Percentiles rank a stretch among this genome's conserved stretches.
phyloP scores from a whole-genome alignment of 2,888 invertebrate genomes.

The Pammene aurita region DNA sequence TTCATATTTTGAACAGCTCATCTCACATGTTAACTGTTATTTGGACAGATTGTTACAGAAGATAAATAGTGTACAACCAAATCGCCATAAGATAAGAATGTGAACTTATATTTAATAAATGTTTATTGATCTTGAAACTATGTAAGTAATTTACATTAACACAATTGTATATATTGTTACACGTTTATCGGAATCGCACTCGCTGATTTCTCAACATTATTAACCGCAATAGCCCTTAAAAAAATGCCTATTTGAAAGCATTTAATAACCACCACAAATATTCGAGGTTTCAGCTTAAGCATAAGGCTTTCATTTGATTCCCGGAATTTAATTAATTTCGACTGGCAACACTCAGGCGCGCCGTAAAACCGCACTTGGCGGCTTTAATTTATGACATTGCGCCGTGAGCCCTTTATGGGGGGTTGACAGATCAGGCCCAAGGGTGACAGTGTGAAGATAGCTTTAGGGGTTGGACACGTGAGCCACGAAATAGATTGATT shows the following conservation, averaged over 20 bases:
- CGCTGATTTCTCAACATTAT: too few species aligned
- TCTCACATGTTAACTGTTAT: too few species aligned
- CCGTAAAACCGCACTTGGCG: conserved; percentile 31
- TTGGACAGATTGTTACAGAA: too few species aligned
- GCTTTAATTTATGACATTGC: conserved; percentile 34
- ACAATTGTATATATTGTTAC: too few species aligned
- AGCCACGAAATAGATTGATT: not conserved
- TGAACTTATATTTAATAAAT: too few species aligned
- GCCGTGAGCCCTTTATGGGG: conserved; percentile 19
- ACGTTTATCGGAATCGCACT: too few species aligned
- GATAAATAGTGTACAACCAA: too few species aligned
- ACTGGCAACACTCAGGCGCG: conserved; percentile 16
- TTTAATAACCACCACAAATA: not conserved
- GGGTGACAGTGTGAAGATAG: conserved; percentile 13
- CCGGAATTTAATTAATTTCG: conserved; percentile 23
- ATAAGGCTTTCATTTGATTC: conserved; percentile 16
- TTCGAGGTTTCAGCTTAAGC: not conserved
- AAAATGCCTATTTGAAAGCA: not conserved
- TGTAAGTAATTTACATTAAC: too few species aligned
- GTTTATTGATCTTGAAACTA: too few species aligned
- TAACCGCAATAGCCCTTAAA: too few species aligned
- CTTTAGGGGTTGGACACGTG: not conserved
- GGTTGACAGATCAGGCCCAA: conserved; percentile 22
- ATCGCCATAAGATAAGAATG: too few species aligned
- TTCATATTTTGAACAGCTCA: too few species aligned